Conservation (phyloP, 2,888 invertebrate species). For the Andrena chrysosceles region DNA sequence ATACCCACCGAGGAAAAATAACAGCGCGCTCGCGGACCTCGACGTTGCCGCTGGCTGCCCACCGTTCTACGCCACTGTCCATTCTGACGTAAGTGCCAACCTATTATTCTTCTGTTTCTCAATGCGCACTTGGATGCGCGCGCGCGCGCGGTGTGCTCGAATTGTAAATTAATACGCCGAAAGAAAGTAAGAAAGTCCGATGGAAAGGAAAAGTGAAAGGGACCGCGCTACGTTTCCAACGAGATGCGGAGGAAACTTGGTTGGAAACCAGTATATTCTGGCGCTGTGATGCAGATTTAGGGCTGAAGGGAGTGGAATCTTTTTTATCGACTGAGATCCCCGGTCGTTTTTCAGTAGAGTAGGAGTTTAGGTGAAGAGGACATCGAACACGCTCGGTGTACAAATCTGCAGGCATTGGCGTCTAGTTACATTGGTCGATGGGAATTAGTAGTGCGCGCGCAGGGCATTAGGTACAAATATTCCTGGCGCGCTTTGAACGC, state of each 20-base stretch:
- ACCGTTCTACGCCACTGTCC: neutral
- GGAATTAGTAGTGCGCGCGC: conserved; percentile 26
- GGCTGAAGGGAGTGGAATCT: neutral
- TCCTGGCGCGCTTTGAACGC: conserved; percentile 45
- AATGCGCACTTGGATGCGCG: neutral
- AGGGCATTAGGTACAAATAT: conserved; percentile 36
- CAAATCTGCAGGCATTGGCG: neutral
- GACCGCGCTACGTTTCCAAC: neutral
- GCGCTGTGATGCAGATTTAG: neutral
- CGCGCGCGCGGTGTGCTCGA: neutral
- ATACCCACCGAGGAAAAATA: conserved; percentile 16
- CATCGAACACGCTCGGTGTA: too few relatives aligned
- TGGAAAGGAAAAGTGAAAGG: conserved; percentile 46
- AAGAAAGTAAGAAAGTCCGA: conserved; percentile 42
- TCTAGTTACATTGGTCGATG: conserved; percentile 24
- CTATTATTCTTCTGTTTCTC: neutral
- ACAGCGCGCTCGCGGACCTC: conserved; percentile 6
- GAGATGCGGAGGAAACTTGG: neutral
- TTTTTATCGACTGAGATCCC: too few relatives aligned
- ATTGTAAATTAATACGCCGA: conserved; percentile 23
- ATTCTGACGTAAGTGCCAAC: neutral
- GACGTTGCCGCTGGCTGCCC: neutral
- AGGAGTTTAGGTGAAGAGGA: too few relatives aligned
- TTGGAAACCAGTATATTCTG: neutral
- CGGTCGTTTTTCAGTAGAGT: too few relatives aligned